These are phyloP conservation scores for Sebastes nivosus DNA, from an alignment of 2,797 vertebrate species.

Conservation along the genomic window DNA sequence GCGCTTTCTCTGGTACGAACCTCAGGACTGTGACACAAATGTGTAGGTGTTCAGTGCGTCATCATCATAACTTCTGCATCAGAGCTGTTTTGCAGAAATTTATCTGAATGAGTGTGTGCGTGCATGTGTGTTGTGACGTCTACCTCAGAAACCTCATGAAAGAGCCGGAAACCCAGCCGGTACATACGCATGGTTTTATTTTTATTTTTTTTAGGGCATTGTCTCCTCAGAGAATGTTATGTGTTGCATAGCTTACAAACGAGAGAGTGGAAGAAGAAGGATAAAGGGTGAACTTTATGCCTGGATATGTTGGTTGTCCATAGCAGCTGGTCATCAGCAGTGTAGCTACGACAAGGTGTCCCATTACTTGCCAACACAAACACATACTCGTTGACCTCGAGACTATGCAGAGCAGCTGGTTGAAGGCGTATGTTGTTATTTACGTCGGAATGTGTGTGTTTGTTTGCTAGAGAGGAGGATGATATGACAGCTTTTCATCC, in stretches of 20 bases:
- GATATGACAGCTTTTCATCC: not conserved
- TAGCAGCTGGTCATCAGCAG: constrained; percentile 43
- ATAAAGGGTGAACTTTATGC: not conserved
- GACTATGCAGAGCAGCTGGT: constrained; percentile 33
- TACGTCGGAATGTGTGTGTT: constrained; percentile 7
- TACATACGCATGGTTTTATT: not conserved
- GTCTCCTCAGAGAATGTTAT: constrained; percentile 20
- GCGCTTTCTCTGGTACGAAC: constrained; percentile 42
- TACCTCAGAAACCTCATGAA: constrained; percentile 15
- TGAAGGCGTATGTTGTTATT: not conserved
- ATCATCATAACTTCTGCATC: constrained; percentile 50
- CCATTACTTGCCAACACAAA: constrained; percentile 44
- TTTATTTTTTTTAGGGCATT: not conserved
- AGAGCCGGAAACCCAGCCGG: constrained; percentile 9
- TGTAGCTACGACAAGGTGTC: constrained; percentile 40
- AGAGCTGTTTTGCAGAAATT: not conserved
- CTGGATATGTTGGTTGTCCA: not conserved
- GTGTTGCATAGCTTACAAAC: not conserved
- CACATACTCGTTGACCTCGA: constrained; percentile 36
- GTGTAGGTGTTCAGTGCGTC: constrained; percentile 56
- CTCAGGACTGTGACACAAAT: constrained; percentile 44
- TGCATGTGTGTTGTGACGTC: not conserved
- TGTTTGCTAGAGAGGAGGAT: not conserved
- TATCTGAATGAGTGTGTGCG: constrained; percentile 10
- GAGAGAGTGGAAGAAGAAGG: not conserved